Conservation (phyloP, 1,140 invertebrate genomes). For the Cryptotermes secundus region DNA sequence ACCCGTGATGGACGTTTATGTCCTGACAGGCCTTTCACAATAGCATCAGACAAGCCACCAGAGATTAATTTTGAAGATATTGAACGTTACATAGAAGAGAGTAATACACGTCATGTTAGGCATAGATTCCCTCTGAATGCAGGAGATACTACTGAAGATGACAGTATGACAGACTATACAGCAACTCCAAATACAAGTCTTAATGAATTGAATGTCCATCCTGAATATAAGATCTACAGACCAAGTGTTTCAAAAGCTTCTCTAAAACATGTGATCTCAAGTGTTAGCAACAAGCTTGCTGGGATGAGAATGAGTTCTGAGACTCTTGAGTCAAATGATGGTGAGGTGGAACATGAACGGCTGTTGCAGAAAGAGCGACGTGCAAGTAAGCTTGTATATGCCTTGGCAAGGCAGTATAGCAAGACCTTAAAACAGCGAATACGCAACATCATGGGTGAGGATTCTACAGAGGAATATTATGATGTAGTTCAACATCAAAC, state of each 20-base stretch:
- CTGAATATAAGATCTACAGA: constrained; percentile 75
- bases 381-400: constrained; percentile 41
- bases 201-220: constrained; percentile 61
- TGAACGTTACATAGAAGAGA: constrained; percentile 60
- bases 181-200: constrained; percentile 49
- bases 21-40: constrained; percentile 61
- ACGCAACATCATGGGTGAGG: constrained; percentile 38
- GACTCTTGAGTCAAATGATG: constrained; percentile 17
- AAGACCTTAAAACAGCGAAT: constrained; percentile 47
- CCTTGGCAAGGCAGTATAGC: constrained; percentile 46
- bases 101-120: constrained; percentile 51
- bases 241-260: constrained; percentile 51
- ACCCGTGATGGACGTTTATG: constrained; percentile 24
- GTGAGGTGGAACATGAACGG: constrained; percentile 27
- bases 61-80: constrained; percentile 55
- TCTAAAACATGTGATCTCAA: constrained; percentile 49
- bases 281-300: constrained; percentile 46
- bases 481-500: constrained; percentile 35
- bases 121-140: constrained; percentile 36
- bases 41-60: constrained; percentile 65
- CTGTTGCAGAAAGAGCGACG: constrained; percentile 35
- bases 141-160: constrained; percentile 51
- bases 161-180: constrained; percentile 52
- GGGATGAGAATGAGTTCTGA: constrained; percentile 33
- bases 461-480: constrained; percentile 39